These are phyloP conservation scores for Parauchenoglanis ngamensis DNA, from an alignment of 2,797 vertebrate species.

Conservation along the genomic window DNA sequence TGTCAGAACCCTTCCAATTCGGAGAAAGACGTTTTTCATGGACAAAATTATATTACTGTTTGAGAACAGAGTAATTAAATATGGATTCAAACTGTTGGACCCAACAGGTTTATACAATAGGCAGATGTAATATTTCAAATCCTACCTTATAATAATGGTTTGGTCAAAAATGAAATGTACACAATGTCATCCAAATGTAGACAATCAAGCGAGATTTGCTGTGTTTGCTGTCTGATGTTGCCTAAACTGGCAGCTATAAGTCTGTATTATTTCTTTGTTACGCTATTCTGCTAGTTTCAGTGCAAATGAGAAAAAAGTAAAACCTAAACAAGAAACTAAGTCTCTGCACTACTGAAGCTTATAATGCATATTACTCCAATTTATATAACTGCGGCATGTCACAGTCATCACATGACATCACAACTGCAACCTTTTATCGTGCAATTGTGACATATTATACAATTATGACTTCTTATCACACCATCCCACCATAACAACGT, in stretches of 20 bases:
- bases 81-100: neutral
- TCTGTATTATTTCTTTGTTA: neutral
- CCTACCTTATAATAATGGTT: neutral
- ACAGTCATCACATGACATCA: neutral
- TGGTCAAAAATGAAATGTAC: neutral
- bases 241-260: neutral
- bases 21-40: constrained; percentile 28
- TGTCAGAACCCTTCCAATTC: constrained; percentile 21
- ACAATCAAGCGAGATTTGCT: neutral
- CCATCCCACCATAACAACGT: neutral
- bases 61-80: constrained; percentile 4
- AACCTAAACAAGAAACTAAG: neutral
- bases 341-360: neutral
- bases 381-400: neutral
- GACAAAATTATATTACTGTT: neutral
- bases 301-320: neutral
- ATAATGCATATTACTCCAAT: neutral
- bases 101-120: neutral
- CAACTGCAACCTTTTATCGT: neutral
- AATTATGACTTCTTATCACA: neutral
- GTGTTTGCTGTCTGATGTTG: neutral
- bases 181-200: neutral
- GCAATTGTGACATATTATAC: neutral
- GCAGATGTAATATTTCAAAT: neutral
- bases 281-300: neutral